phyloP scores from a whole-genome alignment of 2,888 invertebrate species.

The Microchrysa polita region DNA sequence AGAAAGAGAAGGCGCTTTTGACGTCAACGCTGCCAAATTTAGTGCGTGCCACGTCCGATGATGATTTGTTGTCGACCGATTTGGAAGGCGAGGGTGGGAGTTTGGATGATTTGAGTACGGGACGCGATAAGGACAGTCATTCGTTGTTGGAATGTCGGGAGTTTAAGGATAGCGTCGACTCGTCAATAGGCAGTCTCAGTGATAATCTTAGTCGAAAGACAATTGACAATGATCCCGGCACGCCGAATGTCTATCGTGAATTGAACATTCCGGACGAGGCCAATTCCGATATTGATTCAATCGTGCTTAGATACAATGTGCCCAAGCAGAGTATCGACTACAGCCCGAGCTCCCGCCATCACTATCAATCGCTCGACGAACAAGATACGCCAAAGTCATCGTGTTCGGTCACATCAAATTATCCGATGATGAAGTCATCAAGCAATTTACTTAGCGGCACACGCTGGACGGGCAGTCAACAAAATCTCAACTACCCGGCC shows the following conservation, averaged over 20 bases:
- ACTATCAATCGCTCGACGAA: constrained; percentile 46
- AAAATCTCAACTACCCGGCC: constrained; percentile 52
- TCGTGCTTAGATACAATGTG: constrained; percentile 55
- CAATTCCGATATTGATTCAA: constrained; percentile 52
- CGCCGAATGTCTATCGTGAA: constrained; percentile 38
- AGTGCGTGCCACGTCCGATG: constrained; percentile 86
- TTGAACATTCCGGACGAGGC: constrained; percentile 48
- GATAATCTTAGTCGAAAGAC: constrained; percentile 49
- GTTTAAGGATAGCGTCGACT: constrained; percentile 54
- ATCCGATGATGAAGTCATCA: constrained; percentile 46
- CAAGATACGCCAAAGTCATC: constrained; percentile 46
- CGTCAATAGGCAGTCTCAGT: constrained; percentile 52
- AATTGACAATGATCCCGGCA: constrained; percentile 45
- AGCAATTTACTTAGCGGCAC: constrained; percentile 46
- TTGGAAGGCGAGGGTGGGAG: constrained; percentile 78
- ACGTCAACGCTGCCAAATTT: constrained; percentile 83
- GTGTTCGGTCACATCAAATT: constrained; percentile 33
- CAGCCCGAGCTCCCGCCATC: constrained; percentile 52
- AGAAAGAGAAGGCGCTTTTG: constrained; percentile 82
- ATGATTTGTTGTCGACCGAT: constrained; percentile 84
- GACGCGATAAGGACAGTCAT: constrained; percentile 53
- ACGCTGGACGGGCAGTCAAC: constrained; percentile 53
- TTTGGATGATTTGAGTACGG: constrained; percentile 68
- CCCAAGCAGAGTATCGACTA: constrained; percentile 56
- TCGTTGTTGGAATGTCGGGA: constrained; percentile 53